A percentile compares a stretch with the other conserved stretches of the same genome.
Conservation (phyloP, 2,888 invertebrate species). For the Mimachlamys varia region DNA sequence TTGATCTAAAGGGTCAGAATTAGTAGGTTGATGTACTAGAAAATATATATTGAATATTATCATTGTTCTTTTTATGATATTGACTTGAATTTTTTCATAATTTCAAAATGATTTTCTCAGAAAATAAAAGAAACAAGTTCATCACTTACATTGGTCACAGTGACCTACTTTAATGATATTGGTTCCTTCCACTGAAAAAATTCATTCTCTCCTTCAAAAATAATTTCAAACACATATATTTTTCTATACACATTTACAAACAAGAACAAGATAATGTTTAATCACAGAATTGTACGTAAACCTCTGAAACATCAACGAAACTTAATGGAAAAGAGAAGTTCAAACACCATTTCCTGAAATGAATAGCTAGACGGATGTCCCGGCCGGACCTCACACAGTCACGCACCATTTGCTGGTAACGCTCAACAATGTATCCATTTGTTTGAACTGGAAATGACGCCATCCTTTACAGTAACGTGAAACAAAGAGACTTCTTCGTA, state of each 20-base stretch:
- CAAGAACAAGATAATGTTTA: not conserved
- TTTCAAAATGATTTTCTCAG: too few species aligned
- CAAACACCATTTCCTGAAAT: constrained; percentile 9
- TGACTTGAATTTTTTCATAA: too few species aligned
- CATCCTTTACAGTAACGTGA: too few species aligned
- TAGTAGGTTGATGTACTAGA: too few species aligned
- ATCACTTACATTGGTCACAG: not conserved
- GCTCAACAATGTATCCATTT: too few species aligned
- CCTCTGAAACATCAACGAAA: not conserved
- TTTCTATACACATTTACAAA: constrained; percentile 14
- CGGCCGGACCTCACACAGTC: not conserved
- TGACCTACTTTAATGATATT: constrained; percentile 3
- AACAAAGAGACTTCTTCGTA: too few species aligned
- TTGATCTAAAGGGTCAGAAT: too few species aligned
- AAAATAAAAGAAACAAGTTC: not conserved
- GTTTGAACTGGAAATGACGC: too few species aligned
- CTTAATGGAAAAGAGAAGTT: constrained; percentile 16
- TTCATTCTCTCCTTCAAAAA: constrained; percentile 22
- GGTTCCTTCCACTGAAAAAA: not conserved
- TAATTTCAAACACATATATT: constrained; percentile 34
- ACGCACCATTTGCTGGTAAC: not conserved
- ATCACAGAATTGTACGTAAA: constrained; percentile 16
- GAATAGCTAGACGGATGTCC: not conserved
- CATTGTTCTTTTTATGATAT: too few species aligned
- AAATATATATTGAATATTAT: too few species aligned